Evolutionary conservation across 2,888 invertebrate genomes (phyloP).

Genomic region (Heteromyza rotundicornis): DNA sequence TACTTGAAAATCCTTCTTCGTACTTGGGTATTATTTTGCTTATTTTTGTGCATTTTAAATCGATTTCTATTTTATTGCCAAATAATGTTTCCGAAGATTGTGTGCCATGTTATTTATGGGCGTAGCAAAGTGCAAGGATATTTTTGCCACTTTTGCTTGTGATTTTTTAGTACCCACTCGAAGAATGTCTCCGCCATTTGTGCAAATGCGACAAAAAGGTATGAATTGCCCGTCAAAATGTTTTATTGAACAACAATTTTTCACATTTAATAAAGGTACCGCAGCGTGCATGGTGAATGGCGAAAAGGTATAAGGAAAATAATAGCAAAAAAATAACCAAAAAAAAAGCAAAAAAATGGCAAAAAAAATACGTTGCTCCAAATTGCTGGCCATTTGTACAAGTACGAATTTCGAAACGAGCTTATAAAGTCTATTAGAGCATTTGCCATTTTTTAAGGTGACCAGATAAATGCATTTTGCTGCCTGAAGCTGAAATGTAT

Average conservation of each 20-base stretch:
- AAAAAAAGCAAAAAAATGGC: not conserved
- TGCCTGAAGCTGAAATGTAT: too few relatives aligned
- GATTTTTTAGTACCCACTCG: too few relatives aligned
- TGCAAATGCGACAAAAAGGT: conserved; percentile 37
- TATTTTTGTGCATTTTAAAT: conserved; percentile 34
- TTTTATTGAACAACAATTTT: conserved; percentile 55
- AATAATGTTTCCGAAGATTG: conserved; percentile 56
- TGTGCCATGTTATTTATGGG: conserved; percentile 56
- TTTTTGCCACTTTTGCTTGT: not conserved
- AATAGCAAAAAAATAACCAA: too few relatives aligned
- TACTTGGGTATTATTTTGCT: too few relatives aligned
- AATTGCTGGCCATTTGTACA: not conserved
- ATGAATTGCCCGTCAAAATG: conserved; percentile 55
- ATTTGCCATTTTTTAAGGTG: too few relatives aligned
- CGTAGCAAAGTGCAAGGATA: conserved; percentile 28
- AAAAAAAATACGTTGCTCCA: not conserved
- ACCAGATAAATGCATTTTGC: too few relatives aligned
- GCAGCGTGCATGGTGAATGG: not conserved
- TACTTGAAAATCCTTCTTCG: conserved; percentile 48
- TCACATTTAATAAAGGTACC: conserved; percentile 46
- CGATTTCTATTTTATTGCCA: conserved; percentile 56
- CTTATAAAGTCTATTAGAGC: too few relatives aligned
- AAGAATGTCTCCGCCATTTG: conserved; percentile 6
- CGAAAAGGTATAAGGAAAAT: too few relatives aligned
- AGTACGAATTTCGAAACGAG: too few relatives aligned